These are phyloP conservation scores for Phrynosoma platyrhinos DNA, from an alignment of 2,113 vertebrate species.

Conservation along the genomic window DNA sequence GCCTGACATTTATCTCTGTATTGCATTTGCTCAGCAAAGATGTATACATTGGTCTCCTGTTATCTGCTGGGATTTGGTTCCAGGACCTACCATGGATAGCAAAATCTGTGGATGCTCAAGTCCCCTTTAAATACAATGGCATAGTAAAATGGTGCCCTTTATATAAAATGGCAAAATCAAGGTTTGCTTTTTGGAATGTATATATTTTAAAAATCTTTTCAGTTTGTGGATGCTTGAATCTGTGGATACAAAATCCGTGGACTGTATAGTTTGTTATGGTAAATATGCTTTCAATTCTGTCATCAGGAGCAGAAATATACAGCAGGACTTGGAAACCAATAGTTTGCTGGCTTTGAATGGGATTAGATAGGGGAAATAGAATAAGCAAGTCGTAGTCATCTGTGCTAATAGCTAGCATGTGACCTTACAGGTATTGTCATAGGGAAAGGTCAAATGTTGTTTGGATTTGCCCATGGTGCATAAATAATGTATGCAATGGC, in stretches of 20 bases:
- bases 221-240: too few relatives aligned
- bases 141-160: too few relatives aligned
- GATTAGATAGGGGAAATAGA: neutral
- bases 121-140: too few relatives aligned
- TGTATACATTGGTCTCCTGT: neutral
- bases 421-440: slow-evolving; percentile 5
- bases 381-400: neutral
- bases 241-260: too few relatives aligned
- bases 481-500: neutral
- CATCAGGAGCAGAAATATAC: neutral
- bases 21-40: neutral
- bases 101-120: too few relatives aligned
- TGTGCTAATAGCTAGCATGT: neutral
- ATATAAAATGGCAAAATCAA: too few relatives aligned
- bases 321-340: neutral
- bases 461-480: neutral
- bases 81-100: too few relatives aligned
- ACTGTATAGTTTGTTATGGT: neutral
- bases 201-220: too few relatives aligned
- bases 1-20: neutral
- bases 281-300: neutral
- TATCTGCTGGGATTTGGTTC: too few relatives aligned
- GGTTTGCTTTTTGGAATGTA: too few relatives aligned
- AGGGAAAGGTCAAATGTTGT: slow-evolving; percentile 17
- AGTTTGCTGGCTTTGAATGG: neutral